Evolutionary conservation across 2,797 vertebrate species (phyloP).

Genomic region (Acrocephalus scirpaceus): DNA sequence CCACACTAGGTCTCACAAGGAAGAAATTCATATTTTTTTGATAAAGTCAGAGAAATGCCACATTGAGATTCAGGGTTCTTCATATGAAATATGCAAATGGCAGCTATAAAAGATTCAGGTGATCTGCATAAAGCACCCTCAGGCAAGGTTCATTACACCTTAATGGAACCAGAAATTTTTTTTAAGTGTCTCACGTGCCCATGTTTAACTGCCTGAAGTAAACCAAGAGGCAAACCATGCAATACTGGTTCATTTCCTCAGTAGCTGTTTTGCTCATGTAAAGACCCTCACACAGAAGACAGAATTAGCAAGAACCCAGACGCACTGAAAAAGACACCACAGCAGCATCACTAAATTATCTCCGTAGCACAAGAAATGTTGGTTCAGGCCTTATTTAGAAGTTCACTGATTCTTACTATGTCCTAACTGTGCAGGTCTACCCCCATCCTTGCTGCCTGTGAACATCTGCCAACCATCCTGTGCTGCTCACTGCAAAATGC

Average conservation of each 20-base stretch:
- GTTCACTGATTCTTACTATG: neutral
- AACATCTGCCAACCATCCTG: neutral
- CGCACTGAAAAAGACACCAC: neutral
- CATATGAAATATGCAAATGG: slow-evolving; percentile 50
- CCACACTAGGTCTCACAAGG: neutral
- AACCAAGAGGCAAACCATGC: neutral
- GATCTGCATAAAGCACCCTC: neutral
- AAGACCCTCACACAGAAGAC: neutral
- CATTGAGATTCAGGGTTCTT: neutral
- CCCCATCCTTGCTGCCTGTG: neutral
- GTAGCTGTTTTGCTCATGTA: neutral
- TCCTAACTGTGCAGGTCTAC: neutral
- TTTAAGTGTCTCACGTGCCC: neutral
- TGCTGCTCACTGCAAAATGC: neutral
- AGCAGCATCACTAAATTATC: neutral
- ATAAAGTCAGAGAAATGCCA: neutral
- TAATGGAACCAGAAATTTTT: neutral
- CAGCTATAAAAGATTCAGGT: slow-evolving; percentile 38
- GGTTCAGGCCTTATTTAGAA: neutral
- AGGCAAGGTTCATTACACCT: slow-evolving; percentile 3
- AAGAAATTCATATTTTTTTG: neutral
- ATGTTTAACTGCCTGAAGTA: neutral
- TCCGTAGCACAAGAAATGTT: neutral
- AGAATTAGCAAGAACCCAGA: neutral
- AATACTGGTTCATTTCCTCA: neutral